Evolutionary conservation across 2,797 vertebrate species (phyloP).

Genomic region (Cygnus olor): DNA sequence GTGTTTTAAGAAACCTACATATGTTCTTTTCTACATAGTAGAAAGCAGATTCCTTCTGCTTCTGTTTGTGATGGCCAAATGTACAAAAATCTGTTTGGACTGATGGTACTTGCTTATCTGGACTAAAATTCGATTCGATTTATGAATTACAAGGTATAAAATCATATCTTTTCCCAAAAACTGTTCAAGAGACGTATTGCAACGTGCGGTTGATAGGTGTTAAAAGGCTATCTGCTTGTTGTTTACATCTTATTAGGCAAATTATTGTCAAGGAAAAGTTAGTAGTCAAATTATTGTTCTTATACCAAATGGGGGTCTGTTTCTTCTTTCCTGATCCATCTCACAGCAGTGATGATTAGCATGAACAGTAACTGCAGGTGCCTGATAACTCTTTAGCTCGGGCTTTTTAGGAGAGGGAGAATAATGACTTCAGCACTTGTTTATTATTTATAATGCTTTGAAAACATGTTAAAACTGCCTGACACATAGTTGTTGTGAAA

Average conservation of each 20-base stretch:
- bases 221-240: background rate
- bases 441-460: slow-evolving; percentile 51
- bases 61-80: slow-evolving; percentile 36
- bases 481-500: background rate
- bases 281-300: background rate
- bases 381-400: slow-evolving; percentile 34
- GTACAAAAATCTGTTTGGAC: slow-evolving; percentile 42
- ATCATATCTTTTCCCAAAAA: background rate
- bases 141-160: background rate
- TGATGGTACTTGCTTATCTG: background rate
- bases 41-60: background rate
- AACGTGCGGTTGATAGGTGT: background rate
- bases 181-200: background rate
- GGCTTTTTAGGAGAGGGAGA: background rate
- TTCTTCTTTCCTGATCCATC: slow-evolving; percentile 6
- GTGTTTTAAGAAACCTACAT: slow-evolving; percentile 41
- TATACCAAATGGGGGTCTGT: background rate
- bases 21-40: background rate
- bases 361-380: slow-evolving; percentile 8
- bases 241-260: background rate
- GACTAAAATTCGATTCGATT: background rate
- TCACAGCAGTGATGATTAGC: slow-evolving; percentile 18
- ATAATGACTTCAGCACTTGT: slow-evolving; percentile 31
- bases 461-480: slow-evolving; percentile 23
- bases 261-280: background rate